Conservation (phyloP, 2,113 vertebrate genomes). For the Periophthalmus modestus region DNA sequence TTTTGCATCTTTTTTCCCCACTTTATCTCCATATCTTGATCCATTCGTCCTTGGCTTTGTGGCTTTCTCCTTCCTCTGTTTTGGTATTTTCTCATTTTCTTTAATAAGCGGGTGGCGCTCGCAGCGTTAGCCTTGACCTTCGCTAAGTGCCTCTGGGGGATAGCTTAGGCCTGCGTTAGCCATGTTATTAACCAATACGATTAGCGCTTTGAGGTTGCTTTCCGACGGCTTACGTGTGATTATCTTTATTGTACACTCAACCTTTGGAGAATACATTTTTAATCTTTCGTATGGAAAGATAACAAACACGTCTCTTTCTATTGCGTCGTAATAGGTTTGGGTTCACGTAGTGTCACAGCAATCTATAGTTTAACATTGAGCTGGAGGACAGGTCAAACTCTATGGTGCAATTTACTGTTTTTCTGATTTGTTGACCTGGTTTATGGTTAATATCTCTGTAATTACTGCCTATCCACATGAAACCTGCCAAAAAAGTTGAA, state of each 20-base stretch:
- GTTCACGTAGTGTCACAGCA: too few species aligned
- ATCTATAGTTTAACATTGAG: too few species aligned
- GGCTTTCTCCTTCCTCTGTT: conserved; percentile 24
- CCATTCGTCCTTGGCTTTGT: conserved; percentile 12
- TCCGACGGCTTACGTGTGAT: conserved; percentile 58
- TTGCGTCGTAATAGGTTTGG: background rate
- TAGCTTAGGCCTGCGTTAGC: conserved; percentile 53
- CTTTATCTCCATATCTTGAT: conserved; percentile 5
- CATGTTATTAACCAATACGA: conserved; percentile 66
- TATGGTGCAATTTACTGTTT: too few species aligned
- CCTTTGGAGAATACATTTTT: conserved; percentile 36
- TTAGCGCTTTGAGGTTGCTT: conserved; percentile 52
- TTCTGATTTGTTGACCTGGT: too few species aligned
- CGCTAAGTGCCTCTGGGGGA: conserved; percentile 52
- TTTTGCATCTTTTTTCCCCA: background rate
- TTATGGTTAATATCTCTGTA: too few species aligned
- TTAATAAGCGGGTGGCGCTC: conserved; percentile 46
- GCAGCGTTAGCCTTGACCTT: conserved; percentile 67
- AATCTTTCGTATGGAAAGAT: conserved; percentile 18
- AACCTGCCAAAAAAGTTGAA: too few species aligned
- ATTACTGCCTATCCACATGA: too few species aligned
- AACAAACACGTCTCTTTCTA: conserved; percentile 16
- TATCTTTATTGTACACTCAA: conserved; percentile 50
- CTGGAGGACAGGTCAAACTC: too few species aligned
- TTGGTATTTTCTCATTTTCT: conserved; percentile 19